phyloP scores from a whole-genome alignment of 2,797 vertebrate genomes.

The Chanos chanos region DNA sequence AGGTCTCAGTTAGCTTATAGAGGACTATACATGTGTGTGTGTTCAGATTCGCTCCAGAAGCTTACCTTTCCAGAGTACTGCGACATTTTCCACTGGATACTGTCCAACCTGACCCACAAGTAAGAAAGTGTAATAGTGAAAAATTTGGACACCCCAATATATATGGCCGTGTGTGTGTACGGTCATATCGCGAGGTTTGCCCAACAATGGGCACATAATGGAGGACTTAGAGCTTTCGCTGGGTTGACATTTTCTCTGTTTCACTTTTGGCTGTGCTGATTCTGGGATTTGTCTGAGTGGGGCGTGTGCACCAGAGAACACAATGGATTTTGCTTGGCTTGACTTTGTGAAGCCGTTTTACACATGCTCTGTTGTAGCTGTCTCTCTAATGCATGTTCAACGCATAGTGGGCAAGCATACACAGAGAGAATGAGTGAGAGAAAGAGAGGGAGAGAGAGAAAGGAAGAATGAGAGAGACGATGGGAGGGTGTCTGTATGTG shows the following conservation, averaged over 20 bases:
- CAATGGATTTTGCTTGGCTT: conserved; percentile 75
- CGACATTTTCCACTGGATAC: conserved; percentile 77
- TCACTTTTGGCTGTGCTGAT: conserved; percentile 73
- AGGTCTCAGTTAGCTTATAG: background rate
- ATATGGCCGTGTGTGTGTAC: conserved; percentile 54
- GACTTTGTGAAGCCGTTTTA: conserved; percentile 50
- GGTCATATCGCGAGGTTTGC: conserved; percentile 38
- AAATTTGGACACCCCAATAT: conserved; percentile 75
- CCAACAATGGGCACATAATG: conserved; percentile 60
- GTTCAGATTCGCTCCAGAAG: conserved; percentile 33
- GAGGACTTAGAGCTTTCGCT: conserved; percentile 73
- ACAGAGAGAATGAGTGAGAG: background rate
- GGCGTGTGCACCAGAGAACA: conserved; percentile 52
- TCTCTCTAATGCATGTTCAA: conserved; percentile 20
- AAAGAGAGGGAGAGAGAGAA: background rate
- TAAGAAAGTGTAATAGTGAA: conserved; percentile 61
- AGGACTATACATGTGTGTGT: background rate
- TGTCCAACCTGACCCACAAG: conserved; percentile 64
- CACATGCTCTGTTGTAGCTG: conserved; percentile 38
- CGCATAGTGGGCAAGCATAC: background rate
- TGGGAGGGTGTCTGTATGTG: background rate
- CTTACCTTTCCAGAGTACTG: conserved; percentile 92
- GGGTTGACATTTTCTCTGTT: conserved; percentile 68
- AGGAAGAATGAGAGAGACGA: background rate
- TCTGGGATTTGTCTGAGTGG: conserved; percentile 59